These are phyloP conservation scores for Quiscalus mexicanus DNA, from an alignment of 2,113 vertebrate species.

Conservation along the genomic window DNA sequence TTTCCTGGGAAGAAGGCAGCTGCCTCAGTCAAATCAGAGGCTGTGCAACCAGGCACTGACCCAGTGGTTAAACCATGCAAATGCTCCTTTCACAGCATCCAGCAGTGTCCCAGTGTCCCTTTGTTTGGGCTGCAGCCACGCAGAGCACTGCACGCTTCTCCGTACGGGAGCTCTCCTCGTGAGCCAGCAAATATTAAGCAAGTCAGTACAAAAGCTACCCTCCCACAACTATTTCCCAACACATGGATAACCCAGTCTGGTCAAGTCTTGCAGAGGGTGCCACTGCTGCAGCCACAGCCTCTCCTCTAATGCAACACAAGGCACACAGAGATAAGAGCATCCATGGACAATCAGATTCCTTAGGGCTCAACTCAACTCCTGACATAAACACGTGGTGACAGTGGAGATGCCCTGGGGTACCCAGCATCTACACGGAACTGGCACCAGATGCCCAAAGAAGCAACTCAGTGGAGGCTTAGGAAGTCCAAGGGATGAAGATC, in stretches of 20 bases:
- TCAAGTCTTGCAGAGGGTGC: neutral
- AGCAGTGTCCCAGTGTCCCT: neutral
- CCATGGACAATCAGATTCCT: neutral
- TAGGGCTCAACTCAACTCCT: neutral
- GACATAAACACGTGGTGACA: neutral
- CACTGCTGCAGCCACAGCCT: neutral
- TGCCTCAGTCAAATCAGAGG: neutral
- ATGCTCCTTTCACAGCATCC: neutral
- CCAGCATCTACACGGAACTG: accelerated
- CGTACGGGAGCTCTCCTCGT: neutral
- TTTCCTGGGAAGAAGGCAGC: conserved; percentile 37
- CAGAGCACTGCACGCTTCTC: neutral
- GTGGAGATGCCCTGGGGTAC: neutral
- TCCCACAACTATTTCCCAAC: neutral
- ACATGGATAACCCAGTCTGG: neutral
- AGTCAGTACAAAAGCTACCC: neutral
- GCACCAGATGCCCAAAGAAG: neutral
- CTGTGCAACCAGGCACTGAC: neutral
- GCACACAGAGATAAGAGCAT: neutral
- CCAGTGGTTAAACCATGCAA: neutral
- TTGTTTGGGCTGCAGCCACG: neutral
- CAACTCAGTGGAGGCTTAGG: neutral
- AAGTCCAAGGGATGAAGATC: neutral
- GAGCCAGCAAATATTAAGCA: neutral
- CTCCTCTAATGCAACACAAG: neutral